Evolutionary conservation across 2,797 vertebrate genomes (phyloP).

Genomic region (Coccyzus lansbergi): DNA sequence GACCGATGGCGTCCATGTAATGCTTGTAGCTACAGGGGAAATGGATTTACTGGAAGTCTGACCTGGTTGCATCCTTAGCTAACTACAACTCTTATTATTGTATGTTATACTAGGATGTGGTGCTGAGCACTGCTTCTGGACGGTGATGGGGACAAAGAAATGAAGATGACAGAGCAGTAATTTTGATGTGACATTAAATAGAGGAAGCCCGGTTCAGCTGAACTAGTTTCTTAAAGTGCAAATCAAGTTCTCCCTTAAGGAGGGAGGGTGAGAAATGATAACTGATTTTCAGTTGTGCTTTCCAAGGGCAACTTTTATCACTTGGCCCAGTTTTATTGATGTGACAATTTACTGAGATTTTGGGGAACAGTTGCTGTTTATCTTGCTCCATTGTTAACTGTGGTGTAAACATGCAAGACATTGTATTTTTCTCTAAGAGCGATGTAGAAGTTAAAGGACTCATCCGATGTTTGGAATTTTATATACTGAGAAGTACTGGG

Average conservation of each 20-base stretch:
- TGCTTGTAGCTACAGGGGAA: background rate
- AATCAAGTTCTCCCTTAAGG: background rate
- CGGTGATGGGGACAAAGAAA: background rate
- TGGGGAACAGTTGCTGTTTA: background rate
- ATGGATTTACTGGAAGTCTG: background rate
- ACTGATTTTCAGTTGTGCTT: background rate
- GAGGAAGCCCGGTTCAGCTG: background rate
- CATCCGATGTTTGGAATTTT: background rate
- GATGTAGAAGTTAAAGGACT: background rate
- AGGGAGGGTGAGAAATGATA: background rate
- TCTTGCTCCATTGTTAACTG: background rate
- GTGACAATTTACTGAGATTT: background rate
- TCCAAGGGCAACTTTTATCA: background rate
- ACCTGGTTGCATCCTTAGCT: background rate
- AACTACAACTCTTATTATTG: background rate
- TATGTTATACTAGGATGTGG: background rate
- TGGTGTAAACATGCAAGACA: background rate
- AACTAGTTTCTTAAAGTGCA: background rate
- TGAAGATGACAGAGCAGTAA: background rate
- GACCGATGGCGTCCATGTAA: background rate
- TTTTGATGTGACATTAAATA: fast-evolving
- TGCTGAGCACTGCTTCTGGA: background rate
- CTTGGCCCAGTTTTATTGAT: background rate
- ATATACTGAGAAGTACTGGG: background rate
- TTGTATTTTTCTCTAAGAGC: background rate